phyloP scores from a whole-genome alignment of 2,797 vertebrate genomes.

The Periparus ater region DNA sequence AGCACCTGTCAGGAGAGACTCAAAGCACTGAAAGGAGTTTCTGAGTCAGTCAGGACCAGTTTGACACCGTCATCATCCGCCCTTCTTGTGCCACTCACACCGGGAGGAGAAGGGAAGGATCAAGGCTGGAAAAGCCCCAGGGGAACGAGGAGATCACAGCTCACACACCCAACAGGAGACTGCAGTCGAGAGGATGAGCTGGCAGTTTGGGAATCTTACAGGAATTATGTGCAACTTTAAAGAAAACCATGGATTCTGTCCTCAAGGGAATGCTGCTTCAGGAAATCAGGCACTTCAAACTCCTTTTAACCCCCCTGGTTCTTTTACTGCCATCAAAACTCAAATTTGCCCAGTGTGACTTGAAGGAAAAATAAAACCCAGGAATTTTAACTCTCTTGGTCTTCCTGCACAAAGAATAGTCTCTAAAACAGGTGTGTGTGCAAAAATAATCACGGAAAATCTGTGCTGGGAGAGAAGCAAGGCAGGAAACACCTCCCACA shows the following conservation, averaged over 20 bases:
- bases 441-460: background rate
- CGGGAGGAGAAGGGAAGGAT: fast-evolving
- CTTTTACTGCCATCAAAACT: background rate
- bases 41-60: background rate
- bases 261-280: background rate
- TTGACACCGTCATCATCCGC: background rate
- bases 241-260: background rate
- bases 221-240: background rate
- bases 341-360: background rate
- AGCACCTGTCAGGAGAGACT: background rate
- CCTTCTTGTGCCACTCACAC: background rate
- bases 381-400: background rate
- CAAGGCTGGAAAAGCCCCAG: background rate
- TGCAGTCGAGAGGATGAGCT: background rate
- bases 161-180: background rate
- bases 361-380: background rate
- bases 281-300: background rate
- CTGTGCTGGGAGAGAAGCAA: background rate
- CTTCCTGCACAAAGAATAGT: fast-evolving
- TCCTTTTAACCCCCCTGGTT: background rate
- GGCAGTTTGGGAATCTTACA: background rate
- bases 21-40: background rate
- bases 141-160: background rate
- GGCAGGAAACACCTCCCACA: background rate
- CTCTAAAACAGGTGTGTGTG: background rate